These are phyloP conservation scores for Cheilosia urbana DNA, from an alignment of 2,888 invertebrate genomes.

Conservation along the genomic window DNA sequence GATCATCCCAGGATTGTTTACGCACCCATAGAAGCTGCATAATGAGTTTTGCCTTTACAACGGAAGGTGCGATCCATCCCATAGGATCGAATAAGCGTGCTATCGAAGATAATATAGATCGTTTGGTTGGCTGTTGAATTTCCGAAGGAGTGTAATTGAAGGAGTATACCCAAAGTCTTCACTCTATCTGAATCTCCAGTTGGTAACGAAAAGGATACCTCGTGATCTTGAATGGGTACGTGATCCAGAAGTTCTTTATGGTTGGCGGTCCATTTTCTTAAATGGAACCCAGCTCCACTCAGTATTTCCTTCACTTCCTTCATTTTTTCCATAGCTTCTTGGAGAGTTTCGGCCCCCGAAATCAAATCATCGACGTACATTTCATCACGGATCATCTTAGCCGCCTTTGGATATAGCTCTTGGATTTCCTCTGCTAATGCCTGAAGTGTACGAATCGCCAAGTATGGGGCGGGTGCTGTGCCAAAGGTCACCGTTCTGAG, in stretches of 20 bases:
- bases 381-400: conserved; percentile 7
- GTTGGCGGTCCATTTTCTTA: conserved; percentile 6
- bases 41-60: conserved; percentile 18
- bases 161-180: conserved; percentile 34
- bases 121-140: conserved; percentile 14
- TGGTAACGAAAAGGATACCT: conserved; percentile 6
- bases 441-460: conserved; percentile 2
- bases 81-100: conserved; percentile 43
- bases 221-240: conserved; percentile 15
- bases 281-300: background rate
- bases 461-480: background rate
- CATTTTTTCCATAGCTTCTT: background rate
- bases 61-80: conserved; percentile 17
- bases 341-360: background rate
- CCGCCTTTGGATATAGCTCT: background rate
- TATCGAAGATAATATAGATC: conserved; percentile 36
- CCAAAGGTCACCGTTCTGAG: too few relatives aligned
- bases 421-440: background rate
- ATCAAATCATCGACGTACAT: conserved; percentile 8
- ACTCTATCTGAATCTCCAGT: background rate
- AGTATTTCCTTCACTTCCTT: background rate
- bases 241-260: background rate
- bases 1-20: background rate
- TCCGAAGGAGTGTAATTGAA: conserved; percentile 23
- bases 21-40: background rate